phyloP scores from a whole-genome alignment of 92 coral and sea anemone species.

The Phenganax marumi region DNA sequence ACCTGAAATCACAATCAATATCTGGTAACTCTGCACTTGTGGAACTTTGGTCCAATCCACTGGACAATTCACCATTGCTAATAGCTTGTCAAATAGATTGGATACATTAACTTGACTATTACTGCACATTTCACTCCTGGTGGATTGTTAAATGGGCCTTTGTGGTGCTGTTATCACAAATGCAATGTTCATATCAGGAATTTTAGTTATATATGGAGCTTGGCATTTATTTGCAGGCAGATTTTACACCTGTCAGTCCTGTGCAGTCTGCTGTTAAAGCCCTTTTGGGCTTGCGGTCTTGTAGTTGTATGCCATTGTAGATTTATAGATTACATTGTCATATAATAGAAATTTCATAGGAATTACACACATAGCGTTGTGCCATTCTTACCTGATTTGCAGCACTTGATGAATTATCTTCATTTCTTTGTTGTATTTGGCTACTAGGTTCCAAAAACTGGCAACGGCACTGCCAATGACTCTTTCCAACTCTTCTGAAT shows the following conservation, averaged over 20 bases:
- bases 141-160: neutral
- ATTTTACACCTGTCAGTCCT: slow-evolving; percentile 2
- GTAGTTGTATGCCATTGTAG: slow-evolving; percentile 4
- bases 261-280: neutral
- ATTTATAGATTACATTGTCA: neutral
- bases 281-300: slow-evolving; percentile 4
- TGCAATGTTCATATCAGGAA: neutral
- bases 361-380: neutral
- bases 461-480: slow-evolving; percentile 11
- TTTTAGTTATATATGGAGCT: slow-evolving; percentile 13
- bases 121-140: neutral
- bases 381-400: slow-evolving; percentile 21
- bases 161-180: neutral
- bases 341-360: neutral
- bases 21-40: neutral
- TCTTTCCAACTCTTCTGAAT: slow-evolving; percentile 14
- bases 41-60: slow-evolving; percentile 9
- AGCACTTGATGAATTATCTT: slow-evolving; percentile 6
- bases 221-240: slow-evolving; percentile 11
- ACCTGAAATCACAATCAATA: slow-evolving; percentile 3
- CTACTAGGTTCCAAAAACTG: neutral
- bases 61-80: neutral
- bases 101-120: neutral
- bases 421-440: neutral
- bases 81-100: neutral